A percentile compares a stretch with the other conserved stretches of the same genome.
Evolutionary conservation across 2,888 invertebrate genomes (phyloP).

Genomic region (Drosophila mimetica): DNA sequence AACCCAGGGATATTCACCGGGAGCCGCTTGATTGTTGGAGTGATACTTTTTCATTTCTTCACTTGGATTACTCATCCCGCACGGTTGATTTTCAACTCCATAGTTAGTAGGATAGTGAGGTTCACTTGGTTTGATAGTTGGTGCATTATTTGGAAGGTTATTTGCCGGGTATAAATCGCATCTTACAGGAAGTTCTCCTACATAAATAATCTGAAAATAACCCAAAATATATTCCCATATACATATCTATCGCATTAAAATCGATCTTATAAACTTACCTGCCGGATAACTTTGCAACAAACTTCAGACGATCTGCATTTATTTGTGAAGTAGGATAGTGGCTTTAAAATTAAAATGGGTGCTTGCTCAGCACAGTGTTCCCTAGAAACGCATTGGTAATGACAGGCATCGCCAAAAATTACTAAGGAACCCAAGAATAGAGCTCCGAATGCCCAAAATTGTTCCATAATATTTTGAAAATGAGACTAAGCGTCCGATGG

Average conservation of each 20-base stretch:
- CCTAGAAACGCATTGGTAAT: background rate
- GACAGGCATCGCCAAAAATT: background rate
- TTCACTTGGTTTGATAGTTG: too few relatives aligned
- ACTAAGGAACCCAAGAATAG: background rate
- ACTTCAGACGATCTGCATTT: background rate
- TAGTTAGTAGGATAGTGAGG: background rate
- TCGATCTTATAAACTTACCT: background rate
- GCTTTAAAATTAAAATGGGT: background rate
- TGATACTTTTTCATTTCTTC: background rate
- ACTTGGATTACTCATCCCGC: background rate
- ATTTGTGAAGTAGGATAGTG: background rate
- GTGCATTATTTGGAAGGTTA: too few relatives aligned
- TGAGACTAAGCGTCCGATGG: background rate
- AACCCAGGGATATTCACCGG: background rate
- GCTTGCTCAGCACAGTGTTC: background rate
- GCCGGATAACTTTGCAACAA: background rate
- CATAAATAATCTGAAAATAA: background rate
- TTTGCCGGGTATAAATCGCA: background rate
- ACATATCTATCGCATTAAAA: background rate
- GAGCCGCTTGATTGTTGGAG: background rate
- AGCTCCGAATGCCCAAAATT: background rate
- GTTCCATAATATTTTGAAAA: background rate
- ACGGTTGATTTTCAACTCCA: background rate
- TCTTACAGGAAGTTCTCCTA: too few relatives aligned
- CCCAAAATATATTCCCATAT: background rate